Base-by-base conservation (phyloP, 2,113 vertebrate genomes). In the Larimichthys crocea region DNA sequence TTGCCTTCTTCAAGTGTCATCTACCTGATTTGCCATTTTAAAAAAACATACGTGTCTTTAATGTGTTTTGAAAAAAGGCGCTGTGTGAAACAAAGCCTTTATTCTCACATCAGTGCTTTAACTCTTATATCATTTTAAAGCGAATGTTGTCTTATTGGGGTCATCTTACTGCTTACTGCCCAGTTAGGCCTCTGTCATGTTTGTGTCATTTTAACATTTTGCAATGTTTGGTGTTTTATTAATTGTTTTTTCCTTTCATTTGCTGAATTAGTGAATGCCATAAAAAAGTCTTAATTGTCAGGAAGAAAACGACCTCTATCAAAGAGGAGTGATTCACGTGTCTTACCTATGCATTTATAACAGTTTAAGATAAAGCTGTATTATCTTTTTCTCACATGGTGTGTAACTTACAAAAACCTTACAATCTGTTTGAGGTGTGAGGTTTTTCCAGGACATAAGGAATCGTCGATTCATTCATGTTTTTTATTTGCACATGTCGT, bases 401-500 rank as follows among this genome's bases (percentile, higher is more conserved):
- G 50, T 76, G 31, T 77, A 20, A 67, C 40, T 83, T 12, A 68
- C 52, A 71, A 61, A 74, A 55, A 57, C 35, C 60, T 42, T 31
- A 64, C 26, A 3, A 53, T 65, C 19, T 1, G 19, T 80, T 82
- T 62, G 29, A 83, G 82, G 64, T 84, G 35, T 79, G 79, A 82
- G 66, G 66, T 86, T 83, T 82, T 88, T 26, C 19, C 14, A 70
- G 76, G 70, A 80, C 14, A 5, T 29, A n/a, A 53, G 2, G 48
- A 53, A 26, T 55, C 31, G 63, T 52, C 24, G 60, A 53, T 80
- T 71, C 10, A 70, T 74, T 70, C 42, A 77, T 84, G 59, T 84
- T 86, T 90, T 35, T 91, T 68, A 81, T 91, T 93, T 94, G 89
- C 86, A 91, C 90, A 56, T 75, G 86, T 93, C 70, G 2, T 92